phyloP scores from a whole-genome alignment of 2,113 vertebrate genomes.

The Sitta europaea region DNA sequence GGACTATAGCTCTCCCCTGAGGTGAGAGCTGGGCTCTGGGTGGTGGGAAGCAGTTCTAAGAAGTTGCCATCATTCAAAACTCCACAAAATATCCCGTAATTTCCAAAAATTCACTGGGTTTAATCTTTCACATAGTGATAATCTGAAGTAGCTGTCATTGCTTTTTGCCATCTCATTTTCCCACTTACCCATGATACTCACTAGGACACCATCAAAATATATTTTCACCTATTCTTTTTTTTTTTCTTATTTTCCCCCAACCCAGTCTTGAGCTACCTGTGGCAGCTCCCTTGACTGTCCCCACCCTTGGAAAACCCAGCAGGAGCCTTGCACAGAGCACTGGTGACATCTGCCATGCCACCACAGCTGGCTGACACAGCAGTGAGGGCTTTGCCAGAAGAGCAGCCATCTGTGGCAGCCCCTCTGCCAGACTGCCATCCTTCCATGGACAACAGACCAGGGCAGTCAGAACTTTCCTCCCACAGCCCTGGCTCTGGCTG shows the following conservation, averaged over 20 bases:
- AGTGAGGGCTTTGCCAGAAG: not conserved
- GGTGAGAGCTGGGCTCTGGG: not conserved
- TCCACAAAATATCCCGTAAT: not conserved
- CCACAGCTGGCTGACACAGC: not conserved
- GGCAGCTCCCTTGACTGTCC: not conserved
- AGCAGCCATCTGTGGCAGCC: not conserved
- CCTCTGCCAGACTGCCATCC: not conserved
- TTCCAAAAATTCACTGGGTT: not conserved
- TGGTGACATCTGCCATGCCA: not conserved
- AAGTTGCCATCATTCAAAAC: not conserved
- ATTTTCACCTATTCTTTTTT: not conserved
- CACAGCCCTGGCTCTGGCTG: not conserved
- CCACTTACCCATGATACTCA: not conserved
- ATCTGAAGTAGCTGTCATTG: not conserved
- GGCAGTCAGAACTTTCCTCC: not conserved
- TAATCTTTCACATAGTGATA: fast-evolving
- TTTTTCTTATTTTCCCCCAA: not conserved
- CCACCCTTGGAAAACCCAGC: not conserved
- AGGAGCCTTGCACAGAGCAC: not conserved
- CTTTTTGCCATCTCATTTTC: not conserved
- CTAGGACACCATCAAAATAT: not conserved
- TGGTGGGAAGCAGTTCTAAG: not conserved
- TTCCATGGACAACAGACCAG: not conserved
- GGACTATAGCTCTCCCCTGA: not conserved
- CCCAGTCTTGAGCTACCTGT: not conserved